Evolutionary conservation across 1,140 invertebrate genomes (phyloP), one percentile per base, ranked within the genome.

Genomic region (Lepidurus packardi): DNA sequence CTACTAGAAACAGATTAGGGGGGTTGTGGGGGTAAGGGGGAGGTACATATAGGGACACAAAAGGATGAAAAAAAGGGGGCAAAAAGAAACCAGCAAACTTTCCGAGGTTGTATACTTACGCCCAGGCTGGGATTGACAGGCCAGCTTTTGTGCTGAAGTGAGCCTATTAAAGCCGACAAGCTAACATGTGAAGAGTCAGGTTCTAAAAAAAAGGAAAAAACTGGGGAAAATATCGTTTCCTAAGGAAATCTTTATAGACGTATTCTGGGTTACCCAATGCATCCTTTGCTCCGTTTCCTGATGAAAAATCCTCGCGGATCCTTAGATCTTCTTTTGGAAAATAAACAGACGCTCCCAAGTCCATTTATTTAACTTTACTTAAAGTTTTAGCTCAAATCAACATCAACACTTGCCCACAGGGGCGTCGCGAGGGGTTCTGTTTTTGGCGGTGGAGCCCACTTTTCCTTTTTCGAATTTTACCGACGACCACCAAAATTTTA

Each of bases 121-220:
- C 53, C 53, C 53, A 65, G 53, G 53, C 53, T 65, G 53, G 53
- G 16, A 65, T 65, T 65, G 53, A 65, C 53, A 65, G 53, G 53
- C 53, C 53, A 21, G 53, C 53, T 65, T 65, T 65, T 65, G n/a
- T 65, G 53, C 53, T 65, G 53, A 65, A 65, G 53, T 65, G 53
- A n/a, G 53, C 53, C 53, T 65, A 65, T 65, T 65, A 65, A 65
- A 65, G 53, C 53, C 53, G 53, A 65, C 53, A 65, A 65, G 53
- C 53, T 65, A 65, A 65, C 53, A 65, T 65, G 53, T n/a, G 53
- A 65, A 16, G 53, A 65, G 53, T 65, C 53, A 65, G 53, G 1
- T 65, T 16, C 16, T 21, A 65, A 9, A 21, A 13, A 16, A 65
- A 0, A 4, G 8, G 13, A 7, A 7, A 13, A 13, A 65, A 65